Evolutionary conservation across 2,797 vertebrate species (phyloP).

Genomic region (Phoxinus dragarum): DNA sequence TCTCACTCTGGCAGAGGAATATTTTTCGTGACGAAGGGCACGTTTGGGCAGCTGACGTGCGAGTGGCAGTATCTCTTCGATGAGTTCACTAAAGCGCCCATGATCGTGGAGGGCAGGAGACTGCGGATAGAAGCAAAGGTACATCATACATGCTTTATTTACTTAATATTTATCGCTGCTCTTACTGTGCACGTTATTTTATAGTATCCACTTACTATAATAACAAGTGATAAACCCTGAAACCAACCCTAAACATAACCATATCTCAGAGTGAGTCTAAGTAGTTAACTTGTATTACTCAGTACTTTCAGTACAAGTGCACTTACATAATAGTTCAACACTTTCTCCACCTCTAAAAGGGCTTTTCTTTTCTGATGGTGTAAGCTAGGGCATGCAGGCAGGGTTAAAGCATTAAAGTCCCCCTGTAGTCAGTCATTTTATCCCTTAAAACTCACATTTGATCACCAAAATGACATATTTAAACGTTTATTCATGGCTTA

Average conservation of each 20-base stretch:
- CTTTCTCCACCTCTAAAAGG: no score
- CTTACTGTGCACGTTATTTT: not conserved
- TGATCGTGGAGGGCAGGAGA: constrained; percentile 87
- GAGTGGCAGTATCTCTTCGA: constrained; percentile 98
- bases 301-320: no score
- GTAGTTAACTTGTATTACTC: not conserved
- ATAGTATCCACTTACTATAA: not conserved
- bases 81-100: constrained; percentile 96
- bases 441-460: no score
- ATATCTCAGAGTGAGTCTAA: not conserved
- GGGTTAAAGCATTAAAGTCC: not conserved
- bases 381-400: not conserved
- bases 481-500: no score
- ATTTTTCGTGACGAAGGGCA: constrained; percentile 95
- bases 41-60: constrained; percentile 95
- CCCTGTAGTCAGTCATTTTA: no score
- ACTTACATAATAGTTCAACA: no score
- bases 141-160: constrained; percentile 38
- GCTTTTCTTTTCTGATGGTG: not conserved
- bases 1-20: constrained; percentile 82
- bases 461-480: no score
- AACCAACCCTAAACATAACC: not conserved
- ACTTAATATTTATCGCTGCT: not conserved
- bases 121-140: constrained; percentile 98
- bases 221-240: not conserved